These are phyloP conservation scores for Sus cebifrons DNA, from an alignment of 2,797 vertebrate species.

Conservation along the genomic window DNA sequence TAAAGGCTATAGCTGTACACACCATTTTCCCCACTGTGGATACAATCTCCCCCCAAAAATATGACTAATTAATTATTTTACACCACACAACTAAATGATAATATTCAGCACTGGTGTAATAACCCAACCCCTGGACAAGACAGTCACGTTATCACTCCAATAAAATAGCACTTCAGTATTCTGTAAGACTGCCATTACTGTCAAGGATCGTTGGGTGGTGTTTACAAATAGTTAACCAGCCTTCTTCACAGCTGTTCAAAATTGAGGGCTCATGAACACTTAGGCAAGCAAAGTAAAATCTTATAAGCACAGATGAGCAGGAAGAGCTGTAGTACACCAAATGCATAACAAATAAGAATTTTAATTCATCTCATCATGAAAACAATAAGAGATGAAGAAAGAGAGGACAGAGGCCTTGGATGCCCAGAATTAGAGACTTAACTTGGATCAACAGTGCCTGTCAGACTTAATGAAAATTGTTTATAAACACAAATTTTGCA, in stretches of 20 bases:
- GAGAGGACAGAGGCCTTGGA: conserved; percentile 66
- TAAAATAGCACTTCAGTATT: conserved; percentile 63
- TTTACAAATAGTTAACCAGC: conserved; percentile 82
- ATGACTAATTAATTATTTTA: conserved; percentile 67
- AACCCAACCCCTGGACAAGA: conserved; percentile 37
- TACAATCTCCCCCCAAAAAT: neutral
- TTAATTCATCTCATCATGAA: conserved; percentile 86
- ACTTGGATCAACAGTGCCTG: conserved; percentile 82
- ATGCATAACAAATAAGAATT: conserved; percentile 80
- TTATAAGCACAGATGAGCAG: conserved; percentile 80
- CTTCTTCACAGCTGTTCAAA: conserved; percentile 76
- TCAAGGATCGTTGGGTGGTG: conserved; percentile 67
- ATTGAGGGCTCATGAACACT: conserved; percentile 66
- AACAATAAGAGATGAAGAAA: conserved; percentile 81
- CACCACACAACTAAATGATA: conserved; percentile 49
- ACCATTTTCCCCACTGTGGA: neutral
- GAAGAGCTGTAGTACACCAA: conserved; percentile 7
- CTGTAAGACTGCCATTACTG: conserved; percentile 40
- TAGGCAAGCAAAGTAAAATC: conserved; percentile 65
- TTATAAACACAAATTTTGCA: conserved; percentile 85
- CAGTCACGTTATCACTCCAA: conserved; percentile 56
- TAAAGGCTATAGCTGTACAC: neutral
- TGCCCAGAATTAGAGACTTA: conserved; percentile 82
- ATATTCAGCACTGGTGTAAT: conserved; percentile 25
- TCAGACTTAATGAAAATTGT: conserved; percentile 83